These are phyloP conservation scores for Pemphredon lugubris DNA, from an alignment of 2,888 invertebrate genomes.

Conservation along the genomic window DNA sequence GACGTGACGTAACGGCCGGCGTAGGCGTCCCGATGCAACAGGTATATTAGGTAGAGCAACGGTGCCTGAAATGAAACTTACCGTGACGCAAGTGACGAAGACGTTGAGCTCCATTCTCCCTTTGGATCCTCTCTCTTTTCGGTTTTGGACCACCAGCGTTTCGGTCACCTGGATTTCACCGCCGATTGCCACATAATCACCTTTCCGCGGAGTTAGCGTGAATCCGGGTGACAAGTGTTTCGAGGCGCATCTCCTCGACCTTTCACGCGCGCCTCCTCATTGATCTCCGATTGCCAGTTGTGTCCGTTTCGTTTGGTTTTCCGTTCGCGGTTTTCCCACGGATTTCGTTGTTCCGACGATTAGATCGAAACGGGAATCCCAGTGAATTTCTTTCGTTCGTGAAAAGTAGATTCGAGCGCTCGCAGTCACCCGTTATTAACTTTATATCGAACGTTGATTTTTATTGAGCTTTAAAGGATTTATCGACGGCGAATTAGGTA, in stretches of 20 bases:
- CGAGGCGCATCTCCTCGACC: constrained; percentile 30
- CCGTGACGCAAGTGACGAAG: constrained; percentile 58
- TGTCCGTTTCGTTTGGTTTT: background rate
- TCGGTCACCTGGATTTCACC: constrained; percentile 17
- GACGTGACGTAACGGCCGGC: constrained; percentile 16
- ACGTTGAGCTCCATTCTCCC: constrained; percentile 62
- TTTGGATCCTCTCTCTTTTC: constrained; percentile 29
- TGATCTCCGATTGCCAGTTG: background rate
- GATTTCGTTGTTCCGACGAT: too few species aligned
- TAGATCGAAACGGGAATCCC: too few species aligned
- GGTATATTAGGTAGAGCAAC: background rate
- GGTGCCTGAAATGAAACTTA: constrained; percentile 52
- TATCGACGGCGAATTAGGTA: too few species aligned
- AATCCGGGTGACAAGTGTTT: constrained; percentile 8
- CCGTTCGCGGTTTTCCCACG: too few species aligned
- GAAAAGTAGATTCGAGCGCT: too few species aligned
- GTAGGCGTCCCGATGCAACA: constrained; percentile 11
- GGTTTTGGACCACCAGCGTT: constrained; percentile 6
- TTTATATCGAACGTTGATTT: too few species aligned
- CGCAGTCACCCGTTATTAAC: too few species aligned
- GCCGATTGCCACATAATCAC: constrained; percentile 21
- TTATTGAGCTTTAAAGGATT: too few species aligned
- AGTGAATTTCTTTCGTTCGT: too few species aligned
- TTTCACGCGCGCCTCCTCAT: background rate
- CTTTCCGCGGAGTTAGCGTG: constrained; percentile 22